phyloP scores from a whole-genome alignment of 2,113 vertebrate genomes.

The Pollimyrus isidori region DNA sequence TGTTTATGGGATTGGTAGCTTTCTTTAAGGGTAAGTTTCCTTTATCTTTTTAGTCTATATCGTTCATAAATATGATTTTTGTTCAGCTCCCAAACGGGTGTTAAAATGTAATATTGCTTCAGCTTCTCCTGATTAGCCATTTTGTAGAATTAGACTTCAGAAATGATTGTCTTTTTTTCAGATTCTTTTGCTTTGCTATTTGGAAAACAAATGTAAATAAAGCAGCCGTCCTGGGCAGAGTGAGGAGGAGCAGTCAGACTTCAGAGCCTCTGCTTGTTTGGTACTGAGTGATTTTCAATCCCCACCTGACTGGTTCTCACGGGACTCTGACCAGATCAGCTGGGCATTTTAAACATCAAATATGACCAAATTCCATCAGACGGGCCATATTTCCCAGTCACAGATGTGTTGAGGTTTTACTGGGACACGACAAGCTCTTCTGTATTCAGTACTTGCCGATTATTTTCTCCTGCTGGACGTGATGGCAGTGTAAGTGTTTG shows the following conservation, averaged over 20 bases:
- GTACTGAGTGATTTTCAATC: neutral
- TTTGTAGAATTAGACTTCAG: neutral
- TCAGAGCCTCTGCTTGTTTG: neutral
- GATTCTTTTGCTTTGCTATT: neutral
- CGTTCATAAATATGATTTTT: neutral
- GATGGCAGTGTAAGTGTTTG: neutral
- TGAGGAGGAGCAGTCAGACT: neutral
- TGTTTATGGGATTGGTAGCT: neutral
- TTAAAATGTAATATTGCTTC: neutral
- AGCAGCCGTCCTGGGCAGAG: neutral
- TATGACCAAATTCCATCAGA: neutral
- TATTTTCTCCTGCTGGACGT: neutral
- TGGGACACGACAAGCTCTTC: neutral
- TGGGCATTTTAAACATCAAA: neutral
- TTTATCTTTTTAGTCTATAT: neutral
- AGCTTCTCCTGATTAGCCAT: neutral
- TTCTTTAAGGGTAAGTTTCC: neutral
- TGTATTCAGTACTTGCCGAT: neutral
- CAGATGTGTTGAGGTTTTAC: neutral
- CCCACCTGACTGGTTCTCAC: neutral
- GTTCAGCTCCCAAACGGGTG: neutral
- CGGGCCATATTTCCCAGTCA: neutral
- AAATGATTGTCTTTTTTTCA: neutral
- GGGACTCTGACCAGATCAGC: neutral
- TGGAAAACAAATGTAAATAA: neutral